Conservation (phyloP, 2,113 vertebrate genomes). For the Silurus meridionalis region DNA sequence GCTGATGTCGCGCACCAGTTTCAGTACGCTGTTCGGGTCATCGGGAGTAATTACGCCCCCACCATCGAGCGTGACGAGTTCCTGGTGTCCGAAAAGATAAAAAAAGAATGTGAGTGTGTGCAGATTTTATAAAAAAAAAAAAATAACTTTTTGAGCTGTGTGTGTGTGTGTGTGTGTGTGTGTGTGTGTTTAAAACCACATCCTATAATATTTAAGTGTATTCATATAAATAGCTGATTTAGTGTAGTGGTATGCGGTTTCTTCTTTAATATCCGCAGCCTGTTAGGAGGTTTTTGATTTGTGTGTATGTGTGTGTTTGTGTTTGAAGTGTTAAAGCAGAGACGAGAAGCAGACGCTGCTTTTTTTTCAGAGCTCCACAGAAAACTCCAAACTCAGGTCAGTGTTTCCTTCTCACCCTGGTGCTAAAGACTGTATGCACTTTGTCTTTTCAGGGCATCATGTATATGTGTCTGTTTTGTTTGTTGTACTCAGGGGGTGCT, state of each 20-base stretch:
- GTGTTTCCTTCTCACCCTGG: neutral
- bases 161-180: too few relatives aligned
- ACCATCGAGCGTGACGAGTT: constrained; percentile 97
- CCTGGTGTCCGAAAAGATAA: constrained; percentile 96
- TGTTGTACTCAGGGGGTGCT: constrained; percentile 79
- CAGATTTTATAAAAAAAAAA: neutral
- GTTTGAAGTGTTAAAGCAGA: constrained; percentile 84
- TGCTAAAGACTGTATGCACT: neutral
- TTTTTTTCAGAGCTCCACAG: constrained; percentile 93
- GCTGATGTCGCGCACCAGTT: constrained; percentile 96
- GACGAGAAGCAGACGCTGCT: constrained; percentile 88
- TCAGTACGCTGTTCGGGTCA: constrained; percentile 95
- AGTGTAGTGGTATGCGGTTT: neutral
- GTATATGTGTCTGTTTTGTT: constrained; percentile 10
- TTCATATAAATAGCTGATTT: neutral
- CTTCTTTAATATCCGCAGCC: neutral
- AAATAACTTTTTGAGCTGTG: neutral
- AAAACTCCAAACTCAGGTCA: constrained; percentile 93
- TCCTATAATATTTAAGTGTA: neutral
- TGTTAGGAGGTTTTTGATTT: neutral
- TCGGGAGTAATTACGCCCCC: constrained; percentile 98
- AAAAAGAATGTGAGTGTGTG: constrained; percentile 88
- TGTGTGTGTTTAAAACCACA: neutral
- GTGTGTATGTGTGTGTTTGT: constrained; percentile 2
- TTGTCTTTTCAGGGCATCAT: neutral